Evolutionary conservation across 2,888 invertebrate genomes (phyloP), one percentile per base, ranked within the genome.

Genomic region (Mamestra brassicae): DNA sequence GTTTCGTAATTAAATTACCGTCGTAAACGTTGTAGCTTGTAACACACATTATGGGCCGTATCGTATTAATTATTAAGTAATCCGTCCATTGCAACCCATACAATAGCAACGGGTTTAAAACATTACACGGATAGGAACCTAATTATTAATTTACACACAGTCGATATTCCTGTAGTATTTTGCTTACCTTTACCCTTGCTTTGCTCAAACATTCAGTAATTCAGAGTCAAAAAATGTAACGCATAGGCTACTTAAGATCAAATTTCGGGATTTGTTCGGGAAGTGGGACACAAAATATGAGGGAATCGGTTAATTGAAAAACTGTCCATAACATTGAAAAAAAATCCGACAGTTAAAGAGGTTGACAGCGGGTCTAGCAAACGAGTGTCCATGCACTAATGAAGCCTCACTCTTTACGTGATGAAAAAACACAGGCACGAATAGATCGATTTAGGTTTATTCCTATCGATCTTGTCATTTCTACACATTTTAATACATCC

Each of bases 61-160:
- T 54, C n/a, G 42, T 57, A 66, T 69, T 80, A 65, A 76, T 76
- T 80, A 80, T 61, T 74, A 42, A 36, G 34, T 60, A 54, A 68
- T 65, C 68, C 42, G 61, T 55, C 42, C 47, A 50, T 36, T 63
- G 74, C 17, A 79, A 71, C 42, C 62, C 13, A 26, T 57, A 64
- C 45, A 58, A 57, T 62, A 47, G 38, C 34, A 67, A 60, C n/a
- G 47, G 17, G 54, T 26, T 67, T 54, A 50, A 50, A 54, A 67
- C 36, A 36, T 63, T 38, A 54, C 15, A 65, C 3, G 7, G 13
- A 11, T 36, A 52, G 17, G 15, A 60, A n/a, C 26, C 13, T 74
- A 54, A 61, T 61, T 54, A 42, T 47, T 61, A 34, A 75, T 67
- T 47, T 15, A 66, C 38, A 34, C 38, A 61, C 13, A 7, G 6